Percentiles rank a stretch among this genome's conserved stretches.
Conservation (phyloP, 2,888 invertebrate species). For the Argyresthia goedartella region DNA sequence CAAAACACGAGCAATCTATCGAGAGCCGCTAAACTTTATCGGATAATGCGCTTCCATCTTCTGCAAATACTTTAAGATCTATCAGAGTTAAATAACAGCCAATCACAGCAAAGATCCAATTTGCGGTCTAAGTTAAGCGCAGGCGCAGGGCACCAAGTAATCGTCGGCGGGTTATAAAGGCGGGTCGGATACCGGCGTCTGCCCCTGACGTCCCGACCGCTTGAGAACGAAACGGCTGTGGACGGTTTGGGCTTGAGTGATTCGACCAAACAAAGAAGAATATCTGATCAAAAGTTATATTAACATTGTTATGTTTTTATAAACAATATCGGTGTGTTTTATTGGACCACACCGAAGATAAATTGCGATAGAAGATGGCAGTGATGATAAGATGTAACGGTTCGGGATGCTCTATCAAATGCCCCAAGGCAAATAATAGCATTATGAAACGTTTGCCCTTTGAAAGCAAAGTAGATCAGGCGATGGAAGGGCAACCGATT, state of each 20-base stretch:
- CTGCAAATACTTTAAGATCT: slow-evolving; percentile 5
- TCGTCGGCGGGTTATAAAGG: slow-evolving; percentile 32
- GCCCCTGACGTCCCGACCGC: slow-evolving; percentile 1
- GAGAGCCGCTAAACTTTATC: background rate
- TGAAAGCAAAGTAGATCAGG: no score
- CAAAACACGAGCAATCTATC: no score
- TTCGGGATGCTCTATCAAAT: no score
- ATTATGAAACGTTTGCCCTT: no score
- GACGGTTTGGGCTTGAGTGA: background rate
- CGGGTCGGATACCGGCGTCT: slow-evolving; percentile 35
- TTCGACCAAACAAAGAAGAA: background rate
- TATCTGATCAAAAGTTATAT: no score
- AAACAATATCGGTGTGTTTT: no score
- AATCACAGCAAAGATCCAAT: slow-evolving; percentile 5
- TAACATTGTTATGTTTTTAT: no score
- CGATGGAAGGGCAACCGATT: no score
- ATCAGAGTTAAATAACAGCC: slow-evolving; percentile 3
- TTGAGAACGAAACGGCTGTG: slow-evolving; percentile 26
- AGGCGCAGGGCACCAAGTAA: slow-evolving; percentile 6
- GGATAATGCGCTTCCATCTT: slow-evolving; percentile 4
- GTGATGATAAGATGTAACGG: no score
- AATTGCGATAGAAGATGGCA: no score
- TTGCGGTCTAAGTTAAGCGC: slow-evolving; percentile 3
- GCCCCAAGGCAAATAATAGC: no score
- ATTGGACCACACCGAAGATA: no score